Conservation (phyloP, 1,140 invertebrate species). For the Pinna nobilis region DNA sequence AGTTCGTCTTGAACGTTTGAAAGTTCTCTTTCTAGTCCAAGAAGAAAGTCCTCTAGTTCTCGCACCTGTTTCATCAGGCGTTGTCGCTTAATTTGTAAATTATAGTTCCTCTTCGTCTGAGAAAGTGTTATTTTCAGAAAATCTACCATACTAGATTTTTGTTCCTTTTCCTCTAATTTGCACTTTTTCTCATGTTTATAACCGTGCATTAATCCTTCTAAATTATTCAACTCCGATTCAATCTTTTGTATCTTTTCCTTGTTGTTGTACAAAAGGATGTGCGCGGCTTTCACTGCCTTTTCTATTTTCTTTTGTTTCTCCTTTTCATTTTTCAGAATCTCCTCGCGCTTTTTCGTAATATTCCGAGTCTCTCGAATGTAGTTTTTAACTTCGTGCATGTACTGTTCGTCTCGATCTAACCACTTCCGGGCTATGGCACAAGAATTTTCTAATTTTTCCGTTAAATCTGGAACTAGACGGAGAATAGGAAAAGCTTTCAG, state of each 20-base stretch:
- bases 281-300: slow-evolving; percentile 62
- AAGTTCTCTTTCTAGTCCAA: slow-evolving; percentile 63
- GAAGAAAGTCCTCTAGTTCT: slow-evolving; percentile 61
- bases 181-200: slow-evolving; percentile 55
- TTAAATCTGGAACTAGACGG: slow-evolving; percentile 64
- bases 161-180: slow-evolving; percentile 60
- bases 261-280: slow-evolving; percentile 65
- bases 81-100: slow-evolving; percentile 67
- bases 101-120: slow-evolving; percentile 69
- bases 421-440: slow-evolving; percentile 63
- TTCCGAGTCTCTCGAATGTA: slow-evolving; percentile 65
- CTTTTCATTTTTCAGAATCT: slow-evolving; percentile 63
- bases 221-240: slow-evolving; percentile 63
- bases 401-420: slow-evolving; percentile 67
- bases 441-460: slow-evolving; percentile 56
- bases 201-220: slow-evolving; percentile 60
- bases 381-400: slow-evolving; percentile 68
- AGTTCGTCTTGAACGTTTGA: slow-evolving; percentile 58
- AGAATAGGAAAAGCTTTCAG: slow-evolving; percentile 70
- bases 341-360: slow-evolving; percentile 57
- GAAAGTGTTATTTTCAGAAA: slow-evolving; percentile 70
- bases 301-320: slow-evolving; percentile 65
- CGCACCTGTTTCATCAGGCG: slow-evolving; percentile 64
- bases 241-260: slow-evolving; percentile 66
- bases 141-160: slow-evolving; percentile 71